These are phyloP conservation scores for Blastobasis adustella DNA, from an alignment of 2,888 invertebrate genomes.

Conservation along the genomic window DNA sequence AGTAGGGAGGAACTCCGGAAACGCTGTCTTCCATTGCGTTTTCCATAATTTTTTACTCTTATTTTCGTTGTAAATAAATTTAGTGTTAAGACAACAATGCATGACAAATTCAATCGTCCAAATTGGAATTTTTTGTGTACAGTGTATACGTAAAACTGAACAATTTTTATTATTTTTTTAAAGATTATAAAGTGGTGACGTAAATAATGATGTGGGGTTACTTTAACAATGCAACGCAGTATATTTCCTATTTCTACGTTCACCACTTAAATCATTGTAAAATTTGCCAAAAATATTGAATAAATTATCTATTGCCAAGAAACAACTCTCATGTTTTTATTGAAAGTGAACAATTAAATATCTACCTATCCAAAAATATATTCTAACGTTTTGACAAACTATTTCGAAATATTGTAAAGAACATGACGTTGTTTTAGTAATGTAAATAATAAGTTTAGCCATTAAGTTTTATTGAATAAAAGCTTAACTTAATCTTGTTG, in stretches of 20 bases:
- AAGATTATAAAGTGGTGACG: not conserved
- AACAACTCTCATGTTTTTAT: not conserved
- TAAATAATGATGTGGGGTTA: too few species aligned
- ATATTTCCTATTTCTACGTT: not conserved
- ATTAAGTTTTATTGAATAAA: slow-evolving; percentile 42
- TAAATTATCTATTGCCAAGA: not conserved
- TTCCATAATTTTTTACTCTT: slow-evolving; percentile 36
- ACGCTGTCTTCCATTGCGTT: slow-evolving; percentile 68
- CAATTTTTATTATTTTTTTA: slow-evolving; percentile 41
- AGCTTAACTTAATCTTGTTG: slow-evolving; percentile 71
- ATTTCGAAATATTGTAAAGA: slow-evolving; percentile 45
- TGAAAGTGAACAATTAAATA: too few species aligned
- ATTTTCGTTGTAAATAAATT: slow-evolving; percentile 42
- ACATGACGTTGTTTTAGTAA: slow-evolving; percentile 58
- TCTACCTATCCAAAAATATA: not conserved
- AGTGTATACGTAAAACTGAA: slow-evolving; percentile 45
- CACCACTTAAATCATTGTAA: not conserved
- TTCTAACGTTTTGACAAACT: slow-evolving; percentile 12
- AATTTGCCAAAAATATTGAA: not conserved
- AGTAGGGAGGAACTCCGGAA: slow-evolving; percentile 45
- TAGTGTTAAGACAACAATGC: slow-evolving; percentile 45
- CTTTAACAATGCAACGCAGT: too few species aligned
- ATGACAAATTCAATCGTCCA: slow-evolving; percentile 55
- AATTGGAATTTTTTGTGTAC: slow-evolving; percentile 33
- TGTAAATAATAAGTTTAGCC: slow-evolving; percentile 61